Evolutionary conservation across 2,888 invertebrate species (phyloP).

Genomic region (Scotopteryx bipunctaria): DNA sequence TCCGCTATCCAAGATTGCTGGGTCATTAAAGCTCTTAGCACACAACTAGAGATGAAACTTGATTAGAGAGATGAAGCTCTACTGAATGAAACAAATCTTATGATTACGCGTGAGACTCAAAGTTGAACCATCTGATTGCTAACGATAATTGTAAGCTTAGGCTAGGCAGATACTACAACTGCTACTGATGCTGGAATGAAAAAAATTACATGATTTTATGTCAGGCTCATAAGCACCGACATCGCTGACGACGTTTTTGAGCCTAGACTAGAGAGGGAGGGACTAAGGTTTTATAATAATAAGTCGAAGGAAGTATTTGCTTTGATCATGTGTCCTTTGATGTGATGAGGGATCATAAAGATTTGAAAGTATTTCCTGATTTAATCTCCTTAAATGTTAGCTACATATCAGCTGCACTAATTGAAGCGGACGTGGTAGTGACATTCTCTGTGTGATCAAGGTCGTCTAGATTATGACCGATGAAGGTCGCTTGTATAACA

Average conservation of each 20-base stretch:
- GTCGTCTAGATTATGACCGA: constrained; percentile 61
- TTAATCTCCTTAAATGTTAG: constrained; percentile 50
- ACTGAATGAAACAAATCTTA: no score
- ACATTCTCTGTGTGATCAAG: constrained; percentile 62
- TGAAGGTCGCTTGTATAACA: constrained; percentile 56
- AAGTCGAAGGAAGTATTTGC: no score
- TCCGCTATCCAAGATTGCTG: constrained; percentile 50
- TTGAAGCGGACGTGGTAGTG: constrained; percentile 55
- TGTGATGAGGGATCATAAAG: not conserved
- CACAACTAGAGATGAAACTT: not conserved
- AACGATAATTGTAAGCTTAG: no score
- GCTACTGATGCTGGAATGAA: not conserved
- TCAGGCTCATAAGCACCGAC: not conserved
- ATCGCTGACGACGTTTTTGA: not conserved
- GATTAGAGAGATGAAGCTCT: not conserved
- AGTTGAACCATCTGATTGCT: no score
- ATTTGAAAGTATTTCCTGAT: constrained; percentile 54
- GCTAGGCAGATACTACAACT: no score
- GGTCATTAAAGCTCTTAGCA: constrained; percentile 37
- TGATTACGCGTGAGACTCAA: no score
- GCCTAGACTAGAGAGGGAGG: no score
- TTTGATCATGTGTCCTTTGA: not conserved
- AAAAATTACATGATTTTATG: constrained; percentile 17
- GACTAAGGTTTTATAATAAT: no score
- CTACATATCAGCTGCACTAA: constrained; percentile 45